Conservation (phyloP, 2,888 invertebrate species). For the Zhuqinia jingwanae region DNA sequence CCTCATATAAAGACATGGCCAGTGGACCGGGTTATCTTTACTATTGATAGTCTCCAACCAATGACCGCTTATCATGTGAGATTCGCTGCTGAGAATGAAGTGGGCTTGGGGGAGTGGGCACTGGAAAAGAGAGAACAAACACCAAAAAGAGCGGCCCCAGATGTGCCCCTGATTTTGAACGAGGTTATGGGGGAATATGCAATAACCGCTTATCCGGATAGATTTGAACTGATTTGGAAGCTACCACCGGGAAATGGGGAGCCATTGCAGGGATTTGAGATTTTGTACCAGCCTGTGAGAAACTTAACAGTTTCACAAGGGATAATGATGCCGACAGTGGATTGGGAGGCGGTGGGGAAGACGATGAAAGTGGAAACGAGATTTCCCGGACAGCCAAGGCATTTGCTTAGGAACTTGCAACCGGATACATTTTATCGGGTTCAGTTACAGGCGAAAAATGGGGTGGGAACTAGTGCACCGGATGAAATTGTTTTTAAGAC, state of each 20-base stretch:
- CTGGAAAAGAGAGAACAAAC: slow-evolving; percentile 86
- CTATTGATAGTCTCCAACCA: slow-evolving; percentile 89
- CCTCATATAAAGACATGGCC: slow-evolving; percentile 90
- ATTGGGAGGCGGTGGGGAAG: slow-evolving; percentile 78
- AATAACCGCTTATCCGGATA: slow-evolving; percentile 87
- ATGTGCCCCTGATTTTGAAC: slow-evolving; percentile 86
- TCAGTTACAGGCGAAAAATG: slow-evolving; percentile 92
- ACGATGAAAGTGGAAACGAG: slow-evolving; percentile 55
- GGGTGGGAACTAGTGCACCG: slow-evolving; percentile 90
- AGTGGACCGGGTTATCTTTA: slow-evolving; percentile 85
- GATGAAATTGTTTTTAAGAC: slow-evolving; percentile 91
- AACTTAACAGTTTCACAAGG: no score
- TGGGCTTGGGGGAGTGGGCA: slow-evolving; percentile 90
- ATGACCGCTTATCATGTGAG: slow-evolving; percentile 90
- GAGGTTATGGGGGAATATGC: slow-evolving; percentile 82
- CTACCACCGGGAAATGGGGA: slow-evolving; percentile 94
- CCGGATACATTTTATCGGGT: slow-evolving; percentile 92
- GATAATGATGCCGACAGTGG: no score
- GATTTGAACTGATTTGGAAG: slow-evolving; percentile 91
- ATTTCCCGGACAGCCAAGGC: slow-evolving; percentile 75
- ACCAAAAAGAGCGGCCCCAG: slow-evolving; percentile 89
- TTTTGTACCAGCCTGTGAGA: slow-evolving; percentile 88
- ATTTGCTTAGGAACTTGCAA: slow-evolving; percentile 85
- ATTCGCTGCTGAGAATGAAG: slow-evolving; percentile 92
- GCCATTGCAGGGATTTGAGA: slow-evolving; percentile 90